Conservation (phyloP, 2,888 invertebrate genomes). For the Formica aserva region DNA sequence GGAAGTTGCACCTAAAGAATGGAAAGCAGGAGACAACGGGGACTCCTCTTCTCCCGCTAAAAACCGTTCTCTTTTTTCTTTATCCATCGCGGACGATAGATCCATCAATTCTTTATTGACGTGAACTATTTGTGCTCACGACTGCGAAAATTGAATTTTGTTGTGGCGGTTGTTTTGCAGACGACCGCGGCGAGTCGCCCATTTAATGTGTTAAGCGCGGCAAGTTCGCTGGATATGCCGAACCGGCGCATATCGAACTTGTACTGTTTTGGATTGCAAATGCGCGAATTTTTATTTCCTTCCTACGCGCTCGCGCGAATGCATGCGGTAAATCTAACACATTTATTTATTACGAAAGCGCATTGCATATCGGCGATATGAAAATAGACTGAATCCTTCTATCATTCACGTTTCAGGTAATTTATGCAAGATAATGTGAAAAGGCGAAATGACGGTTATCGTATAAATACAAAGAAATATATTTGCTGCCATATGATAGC, state of each 20-base stretch:
- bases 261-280: slow-evolving; percentile 45
- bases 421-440: neutral
- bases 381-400: neutral
- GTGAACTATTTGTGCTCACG: slow-evolving; percentile 37
- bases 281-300: slow-evolving; percentile 8
- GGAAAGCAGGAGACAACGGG: neutral
- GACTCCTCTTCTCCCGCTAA: neutral
- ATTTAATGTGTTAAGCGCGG: slow-evolving; percentile 39
- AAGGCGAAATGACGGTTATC: neutral
- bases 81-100: slow-evolving; percentile 32
- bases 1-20: neutral
- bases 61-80: slow-evolving; percentile 46
- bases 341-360: neutral
- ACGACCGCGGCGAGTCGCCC: slow-evolving; percentile 22
- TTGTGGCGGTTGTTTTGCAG: slow-evolving; percentile 39
- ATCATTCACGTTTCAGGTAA: neutral
- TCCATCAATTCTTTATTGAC: slow-evolving; percentile 49
- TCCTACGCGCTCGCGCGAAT: neutral
- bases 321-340: neutral
- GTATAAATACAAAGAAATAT: neutral
- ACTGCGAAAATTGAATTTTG: slow-evolving; percentile 49
- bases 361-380: neutral
- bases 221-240: slow-evolving; percentile 28
- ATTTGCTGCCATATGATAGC: neutral
- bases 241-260: slow-evolving; percentile 24